A percentile compares a stretch with the other conserved stretches of the same genome.
Evolutionary conservation across 2,113 vertebrate genomes (phyloP).

Genomic region (Salvelinus fontinalis): DNA sequence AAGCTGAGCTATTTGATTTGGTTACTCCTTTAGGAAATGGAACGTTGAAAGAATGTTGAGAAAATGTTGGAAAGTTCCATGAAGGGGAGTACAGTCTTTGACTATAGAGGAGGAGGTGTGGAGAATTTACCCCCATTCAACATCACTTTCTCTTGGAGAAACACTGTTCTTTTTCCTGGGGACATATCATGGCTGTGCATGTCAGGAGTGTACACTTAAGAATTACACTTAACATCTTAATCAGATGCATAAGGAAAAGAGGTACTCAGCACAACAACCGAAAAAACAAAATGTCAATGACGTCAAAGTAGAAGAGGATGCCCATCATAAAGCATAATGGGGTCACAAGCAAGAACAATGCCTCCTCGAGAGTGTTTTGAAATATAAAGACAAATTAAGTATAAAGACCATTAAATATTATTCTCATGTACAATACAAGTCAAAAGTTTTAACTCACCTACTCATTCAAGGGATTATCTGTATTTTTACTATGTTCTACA

Average conservation of each 20-base stretch:
- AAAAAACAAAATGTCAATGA: slow-evolving; percentile 2
- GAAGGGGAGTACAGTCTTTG: not conserved
- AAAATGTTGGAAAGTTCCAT: not conserved
- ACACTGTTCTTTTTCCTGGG: not conserved
- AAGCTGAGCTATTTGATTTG: not conserved
- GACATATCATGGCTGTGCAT: not conserved
- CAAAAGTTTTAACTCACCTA: no score
- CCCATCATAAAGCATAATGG: not conserved
- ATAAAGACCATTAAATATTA: no score
- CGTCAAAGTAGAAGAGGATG: not conserved
- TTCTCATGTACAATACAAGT: no score
- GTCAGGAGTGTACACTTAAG: not conserved
- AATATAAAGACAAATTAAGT: no score
- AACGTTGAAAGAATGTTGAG: not conserved
- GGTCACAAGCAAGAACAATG: not conserved
- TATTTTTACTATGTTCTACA: no score
- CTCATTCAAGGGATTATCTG: no score
- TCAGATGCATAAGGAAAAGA: slow-evolving; percentile 2
- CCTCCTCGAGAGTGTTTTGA: not conserved
- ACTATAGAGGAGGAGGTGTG: not conserved
- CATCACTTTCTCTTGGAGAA: slow-evolving; percentile 5
- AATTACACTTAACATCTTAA: slow-evolving; percentile 1
- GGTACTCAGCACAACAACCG: slow-evolving; percentile 2
- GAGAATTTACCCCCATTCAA: not conserved
- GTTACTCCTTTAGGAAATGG: not conserved